Conservation (phyloP, 2,797 vertebrate species). For the Botia kubotai region DNA sequence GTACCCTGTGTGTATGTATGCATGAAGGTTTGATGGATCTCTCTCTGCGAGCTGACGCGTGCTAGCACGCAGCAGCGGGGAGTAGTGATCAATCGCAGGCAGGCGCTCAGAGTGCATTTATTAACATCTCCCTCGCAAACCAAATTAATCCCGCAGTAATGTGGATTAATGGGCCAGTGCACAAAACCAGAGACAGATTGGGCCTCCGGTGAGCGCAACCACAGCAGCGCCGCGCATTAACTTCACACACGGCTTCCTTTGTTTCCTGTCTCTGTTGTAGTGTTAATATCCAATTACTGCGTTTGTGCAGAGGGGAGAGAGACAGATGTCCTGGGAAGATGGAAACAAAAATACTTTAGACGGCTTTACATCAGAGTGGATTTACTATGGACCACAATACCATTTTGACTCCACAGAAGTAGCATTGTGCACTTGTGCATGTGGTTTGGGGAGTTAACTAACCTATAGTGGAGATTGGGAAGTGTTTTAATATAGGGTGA, state of each 20-base stretch:
- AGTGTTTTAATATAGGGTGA: not conserved
- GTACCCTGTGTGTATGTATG: slow-evolving; percentile 12
- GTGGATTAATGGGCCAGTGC: slow-evolving; percentile 59
- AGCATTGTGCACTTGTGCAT: slow-evolving; percentile 53
- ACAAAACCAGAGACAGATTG: slow-evolving; percentile 57
- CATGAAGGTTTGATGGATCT: slow-evolving; percentile 41
- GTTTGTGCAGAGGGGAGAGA: slow-evolving; percentile 11
- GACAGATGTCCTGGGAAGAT: slow-evolving; percentile 56
- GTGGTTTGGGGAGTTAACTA: not conserved
- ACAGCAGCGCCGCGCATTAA: slow-evolving; percentile 25
- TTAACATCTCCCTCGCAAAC: slow-evolving; percentile 61
- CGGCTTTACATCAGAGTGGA: not conserved
- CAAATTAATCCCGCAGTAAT: slow-evolving; percentile 65
- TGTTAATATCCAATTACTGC: slow-evolving; percentile 52
- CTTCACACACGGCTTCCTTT: slow-evolving; percentile 52
- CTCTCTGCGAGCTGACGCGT: slow-evolving; percentile 15
- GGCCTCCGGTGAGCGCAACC: slow-evolving; percentile 45
- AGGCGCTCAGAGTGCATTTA: slow-evolving; percentile 55
- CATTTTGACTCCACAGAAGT: slow-evolving; percentile 21
- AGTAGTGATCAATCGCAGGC: slow-evolving; percentile 53
- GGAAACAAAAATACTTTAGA: slow-evolving; percentile 41
- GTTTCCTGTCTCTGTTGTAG: slow-evolving; percentile 47
- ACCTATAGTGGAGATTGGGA: not conserved
- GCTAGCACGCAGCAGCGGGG: slow-evolving; percentile 21
- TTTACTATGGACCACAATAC: slow-evolving; percentile 21